A percentile compares a stretch with the other conserved stretches of the same genome.
phyloP scores from a whole-genome alignment of 2,888 invertebrate genomes.

The Caenorhabditis sp. region DNA sequence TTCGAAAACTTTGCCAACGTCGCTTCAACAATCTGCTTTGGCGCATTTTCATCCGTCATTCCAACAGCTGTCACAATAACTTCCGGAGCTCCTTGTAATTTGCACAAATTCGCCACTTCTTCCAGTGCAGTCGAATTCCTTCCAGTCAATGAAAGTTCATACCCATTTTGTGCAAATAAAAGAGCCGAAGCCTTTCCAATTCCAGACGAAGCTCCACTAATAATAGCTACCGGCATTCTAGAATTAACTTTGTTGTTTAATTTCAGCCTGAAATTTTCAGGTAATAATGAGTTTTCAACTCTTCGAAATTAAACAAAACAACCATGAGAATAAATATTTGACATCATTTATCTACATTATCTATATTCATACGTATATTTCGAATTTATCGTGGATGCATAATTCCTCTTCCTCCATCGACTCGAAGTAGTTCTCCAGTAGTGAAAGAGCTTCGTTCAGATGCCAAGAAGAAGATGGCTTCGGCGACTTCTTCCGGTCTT shows the following conservation, averaged over 20 bases:
- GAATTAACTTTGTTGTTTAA: not conserved
- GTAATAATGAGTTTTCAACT: slow-evolving; percentile 1
- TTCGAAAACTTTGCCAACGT: slow-evolving; percentile 60
- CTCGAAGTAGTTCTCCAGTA: slow-evolving; percentile 86
- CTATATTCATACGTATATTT: not conserved
- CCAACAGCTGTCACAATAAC: slow-evolving; percentile 72
- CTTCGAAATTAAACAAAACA: not conserved
- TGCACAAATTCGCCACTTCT: slow-evolving; percentile 42
- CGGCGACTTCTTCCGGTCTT: slow-evolving; percentile 75
- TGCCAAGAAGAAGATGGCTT: slow-evolving; percentile 88
- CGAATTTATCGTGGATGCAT: slow-evolving; percentile 62
- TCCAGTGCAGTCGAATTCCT: slow-evolving; percentile 58
- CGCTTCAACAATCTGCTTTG: slow-evolving; percentile 54
- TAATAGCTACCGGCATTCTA: slow-evolving; percentile 45
- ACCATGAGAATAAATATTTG: not conserved
- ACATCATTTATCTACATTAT: not conserved
- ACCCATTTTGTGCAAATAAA: slow-evolving; percentile 61
- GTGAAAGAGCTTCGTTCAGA: slow-evolving; percentile 86
- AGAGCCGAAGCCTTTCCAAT: slow-evolving; percentile 64
- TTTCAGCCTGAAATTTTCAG: not conserved
- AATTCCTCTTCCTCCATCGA: slow-evolving; percentile 83
- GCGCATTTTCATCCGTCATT: slow-evolving; percentile 61
- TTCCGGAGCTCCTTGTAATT: slow-evolving; percentile 19
- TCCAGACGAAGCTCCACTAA: slow-evolving; percentile 60
- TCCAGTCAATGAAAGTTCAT: slow-evolving; percentile 60